Evolutionary conservation across 2,888 invertebrate genomes (phyloP), one percentile per base, ranked within the genome.

Genomic region (Altica lythri): DNA sequence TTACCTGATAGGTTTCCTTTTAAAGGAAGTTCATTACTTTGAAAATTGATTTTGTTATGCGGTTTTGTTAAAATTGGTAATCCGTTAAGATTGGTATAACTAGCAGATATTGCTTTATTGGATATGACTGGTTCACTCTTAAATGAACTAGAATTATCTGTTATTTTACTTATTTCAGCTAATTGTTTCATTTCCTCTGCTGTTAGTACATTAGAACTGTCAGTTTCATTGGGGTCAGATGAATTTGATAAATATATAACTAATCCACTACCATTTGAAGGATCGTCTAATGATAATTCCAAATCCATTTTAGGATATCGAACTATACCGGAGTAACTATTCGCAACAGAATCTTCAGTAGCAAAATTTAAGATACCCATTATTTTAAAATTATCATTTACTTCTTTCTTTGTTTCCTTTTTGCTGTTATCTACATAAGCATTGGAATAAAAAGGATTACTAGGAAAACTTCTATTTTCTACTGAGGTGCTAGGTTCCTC

Each of bases 21-120:
- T n/a, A 77, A 65, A 50, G 63, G 61, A 12, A 78, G 44, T 9
- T 34, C 55, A 46, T 19, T 51, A 2, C 9, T 13, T 19, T 29
- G 14, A 5, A 40, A 19, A 27, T 35, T 78, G 43, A 77, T 74
- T 73, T 85, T 86, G 59, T 83, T 84, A 49, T 81, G 81, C 0
- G 83, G 80, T 75, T 86, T 86, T 0, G 85, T 86, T 49, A 85
- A 71, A 59, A 87, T 81, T 69, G 83, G 81, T 53, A 87, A 80
- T 1, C 86, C 86, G 34, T 85, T 84, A 53, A 83, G 81, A 69
- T 85, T 86, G 13, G 84, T 70, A 62, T 83, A 83, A 65, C 80
- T 83, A 1, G 83, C 81, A 12, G 81, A 81, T 53, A 83, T 80
- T 2, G 83, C 83, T 77, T 83, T 83, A 8, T 81, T 82, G 10